Evolutionary conservation across 1,140 invertebrate genomes (phyloP), one percentile per base, ranked within the genome.

Genomic region (Hyphantria cunea): DNA sequence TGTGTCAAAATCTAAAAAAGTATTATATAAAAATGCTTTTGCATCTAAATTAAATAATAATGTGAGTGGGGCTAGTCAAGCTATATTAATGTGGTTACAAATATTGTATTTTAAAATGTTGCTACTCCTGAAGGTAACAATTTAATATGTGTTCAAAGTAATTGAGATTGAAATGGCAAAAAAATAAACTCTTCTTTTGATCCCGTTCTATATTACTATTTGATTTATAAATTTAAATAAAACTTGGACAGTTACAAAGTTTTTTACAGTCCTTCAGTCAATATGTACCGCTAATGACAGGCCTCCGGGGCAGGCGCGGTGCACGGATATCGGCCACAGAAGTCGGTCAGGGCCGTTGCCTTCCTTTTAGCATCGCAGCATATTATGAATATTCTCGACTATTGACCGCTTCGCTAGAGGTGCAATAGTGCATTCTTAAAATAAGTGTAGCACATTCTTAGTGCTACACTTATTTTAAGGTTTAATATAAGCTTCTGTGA

Each of bases 321-420:
- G 68, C 62, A 62, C 70, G 59, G 72, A 72, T 74, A 66, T 74
- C 68, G 72, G 71, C 61, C 74, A 66, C 67, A 62, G 52, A 76
- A 76, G 41, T 76, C 74, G 74, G 74, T 74, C 71, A 76, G 53
- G 71, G 74, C 50, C 74, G 68, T 52, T 39, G 52, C 49, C 61
- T 60, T 73, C 63, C 64, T 70, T 65, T 70, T 55, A 61, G 50
- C 66, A 68, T 62, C 60, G 48, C 47, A 50, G 32, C 64, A 52
- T 65, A 59, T 52, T 64, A 66, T 61, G 61, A 70, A 70, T 67
- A 74, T 66, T 62, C 50, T 59, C 31, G 51, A 59, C 45, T 61
- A 60, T 17, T 48, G 34, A 53, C 41, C 44, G 53, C 47, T 39
- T 45, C 52, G 13, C 17, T 39, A 39, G n/a, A 39, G 31, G 31